Evolutionary conservation across 1,140 invertebrate genomes (phyloP).

Genomic region (Lamellibrachia luymesi): DNA sequence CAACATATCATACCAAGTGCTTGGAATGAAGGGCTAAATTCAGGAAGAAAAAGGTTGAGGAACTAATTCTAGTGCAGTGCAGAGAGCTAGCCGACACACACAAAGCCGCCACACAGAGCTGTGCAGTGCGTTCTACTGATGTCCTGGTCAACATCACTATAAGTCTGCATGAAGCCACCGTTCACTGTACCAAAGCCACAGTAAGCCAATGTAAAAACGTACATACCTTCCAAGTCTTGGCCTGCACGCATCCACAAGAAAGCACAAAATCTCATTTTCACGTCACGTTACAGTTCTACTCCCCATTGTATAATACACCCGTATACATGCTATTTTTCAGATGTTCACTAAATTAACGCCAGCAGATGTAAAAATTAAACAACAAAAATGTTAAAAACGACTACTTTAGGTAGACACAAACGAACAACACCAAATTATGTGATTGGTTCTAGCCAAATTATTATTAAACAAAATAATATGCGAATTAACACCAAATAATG

Average conservation of each 20-base stretch:
- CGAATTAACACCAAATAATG: not conserved
- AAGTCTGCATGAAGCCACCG: not conserved
- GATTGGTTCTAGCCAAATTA: not conserved
- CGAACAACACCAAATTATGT: not conserved
- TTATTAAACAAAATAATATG: not conserved
- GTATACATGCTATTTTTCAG: too few species aligned
- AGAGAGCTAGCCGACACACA: not conserved
- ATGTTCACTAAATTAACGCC: too few species aligned
- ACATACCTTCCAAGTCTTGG: not conserved
- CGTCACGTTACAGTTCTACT: constrained; percentile 20
- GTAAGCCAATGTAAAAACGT: not conserved
- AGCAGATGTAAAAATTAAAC: too few species aligned
- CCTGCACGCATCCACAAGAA: not conserved
- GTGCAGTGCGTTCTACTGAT: not conserved
- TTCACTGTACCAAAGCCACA: not conserved
- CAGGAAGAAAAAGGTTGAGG: not conserved
- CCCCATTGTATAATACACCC: constrained; percentile 18
- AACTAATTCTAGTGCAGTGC: not conserved
- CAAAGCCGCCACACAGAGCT: not conserved
- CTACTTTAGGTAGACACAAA: not conserved
- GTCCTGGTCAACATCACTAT: not conserved
- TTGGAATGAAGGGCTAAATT: too few species aligned
- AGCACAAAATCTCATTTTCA: not conserved
- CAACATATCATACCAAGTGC: too few species aligned
- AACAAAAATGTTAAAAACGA: too few species aligned